phyloP scores from a whole-genome alignment of 1,140 invertebrate genomes.

The Hyles euphorbiae region DNA sequence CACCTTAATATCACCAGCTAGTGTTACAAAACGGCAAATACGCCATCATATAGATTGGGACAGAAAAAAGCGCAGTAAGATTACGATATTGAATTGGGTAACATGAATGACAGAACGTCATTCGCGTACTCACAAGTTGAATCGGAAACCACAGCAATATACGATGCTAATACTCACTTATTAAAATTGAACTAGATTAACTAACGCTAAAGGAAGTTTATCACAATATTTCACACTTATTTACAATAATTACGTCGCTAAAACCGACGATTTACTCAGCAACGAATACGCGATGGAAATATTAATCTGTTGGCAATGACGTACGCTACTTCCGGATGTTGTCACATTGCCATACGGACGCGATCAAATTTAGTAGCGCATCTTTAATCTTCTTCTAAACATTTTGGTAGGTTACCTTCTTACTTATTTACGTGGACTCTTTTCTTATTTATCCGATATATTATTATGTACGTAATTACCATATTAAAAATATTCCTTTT shows the following conservation, averaged over 20 bases:
- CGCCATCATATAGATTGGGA: conserved; percentile 25
- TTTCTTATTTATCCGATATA: too few species aligned
- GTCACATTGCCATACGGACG: conserved; percentile 27
- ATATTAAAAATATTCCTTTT: too few species aligned
- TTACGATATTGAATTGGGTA: conserved; percentile 61
- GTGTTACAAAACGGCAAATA: conserved; percentile 22
- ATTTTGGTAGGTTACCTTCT: too few species aligned
- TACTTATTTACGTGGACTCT: too few species aligned
- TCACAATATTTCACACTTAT: conserved; percentile 62
- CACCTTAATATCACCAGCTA: conserved; percentile 19
- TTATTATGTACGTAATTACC: too few species aligned
- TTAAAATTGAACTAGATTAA: conserved; percentile 68
- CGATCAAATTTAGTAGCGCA: not conserved
- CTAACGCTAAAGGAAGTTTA: conserved; percentile 64
- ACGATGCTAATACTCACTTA: conserved; percentile 60
- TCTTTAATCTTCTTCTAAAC: not conserved
- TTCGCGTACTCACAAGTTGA: conserved; percentile 55
- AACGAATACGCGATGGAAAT: conserved; percentile 48
- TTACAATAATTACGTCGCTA: conserved; percentile 59
- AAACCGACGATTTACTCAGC: conserved; percentile 53
- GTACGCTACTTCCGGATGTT: conserved; percentile 63
- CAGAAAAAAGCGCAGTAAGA: conserved; percentile 41
- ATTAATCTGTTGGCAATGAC: conserved; percentile 72
- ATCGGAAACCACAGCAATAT: conserved; percentile 31
- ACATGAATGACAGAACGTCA: conserved; percentile 63